Base-by-base conservation (phyloP, 2,113 vertebrate genomes). In the Rafetus swinhoei region DNA sequence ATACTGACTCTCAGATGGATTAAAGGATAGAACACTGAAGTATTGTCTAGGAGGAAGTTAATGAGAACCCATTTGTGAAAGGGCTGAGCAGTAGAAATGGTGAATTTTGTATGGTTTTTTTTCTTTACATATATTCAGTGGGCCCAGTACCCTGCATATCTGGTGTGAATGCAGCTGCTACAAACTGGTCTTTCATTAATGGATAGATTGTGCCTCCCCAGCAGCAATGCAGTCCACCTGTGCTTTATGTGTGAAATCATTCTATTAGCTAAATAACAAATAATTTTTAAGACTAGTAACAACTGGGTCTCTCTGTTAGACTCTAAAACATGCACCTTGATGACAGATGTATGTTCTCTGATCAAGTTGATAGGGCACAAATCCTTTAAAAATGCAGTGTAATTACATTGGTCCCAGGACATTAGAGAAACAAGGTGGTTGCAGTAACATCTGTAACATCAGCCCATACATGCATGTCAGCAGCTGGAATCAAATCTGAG, bases 1-100 rank as follows among this genome's bases (percentile, higher is more conserved):
- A 39, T 39, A 39, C 39, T 39, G 39, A 39, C 39, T 39, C 39
- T 39, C 39, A 39, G 39, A 39, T 39, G 39, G 39, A 39, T 39
- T 39, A 39, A 39, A 39, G 39, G 39, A 39, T 39, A 4, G 39
- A 39, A 39, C 39, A 39, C 39, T 39, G 39, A 69, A 69, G 14
- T n/a, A 69, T 18, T n/a, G 29, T n/a, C 29, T 14, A 74, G 89
- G 39, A 90, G 13, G n/a, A 91, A 32, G 13, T 81, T 92, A 39
- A 39, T 86, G 50, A 79, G 5, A 79, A 59, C 2, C 65, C 89
- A 6, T 94, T 87, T 74, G 16, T 11, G 62, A 25, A 22, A 7
- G 57, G 57, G 22, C 25, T 60, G 57, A 60, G 57, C 57, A 60
- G 57, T 9, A 60, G 57, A 60, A 25, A 9, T 24, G 57, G 24